Conservation (phyloP, 64 coral and sea anemone genomes). For the Platygyra sinensis region DNA sequence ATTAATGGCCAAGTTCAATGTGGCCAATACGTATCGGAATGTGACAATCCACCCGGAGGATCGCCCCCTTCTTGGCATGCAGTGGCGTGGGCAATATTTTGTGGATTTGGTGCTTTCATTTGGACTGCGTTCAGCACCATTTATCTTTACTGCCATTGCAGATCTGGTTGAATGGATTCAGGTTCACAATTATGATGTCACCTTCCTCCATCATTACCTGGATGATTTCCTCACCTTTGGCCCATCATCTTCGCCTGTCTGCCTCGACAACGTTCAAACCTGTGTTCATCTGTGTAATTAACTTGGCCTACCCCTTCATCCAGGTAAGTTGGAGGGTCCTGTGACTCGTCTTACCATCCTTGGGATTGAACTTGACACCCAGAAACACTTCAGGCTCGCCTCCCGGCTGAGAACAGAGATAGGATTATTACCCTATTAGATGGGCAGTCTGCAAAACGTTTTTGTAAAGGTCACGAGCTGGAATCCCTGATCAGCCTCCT, state of each 20-base stretch:
- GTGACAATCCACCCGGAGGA: too few species aligned
- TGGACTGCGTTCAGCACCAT: too few species aligned
- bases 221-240: too few species aligned
- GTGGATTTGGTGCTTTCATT: slow-evolving; percentile 43
- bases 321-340: slow-evolving; percentile 56
- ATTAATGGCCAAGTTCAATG: slow-evolving; percentile 59
- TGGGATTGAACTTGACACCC: slow-evolving; percentile 70
- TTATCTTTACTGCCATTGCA: too few species aligned
- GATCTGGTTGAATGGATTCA: too few species aligned
- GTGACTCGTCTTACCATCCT: too few species aligned
- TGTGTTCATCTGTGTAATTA: background rate
- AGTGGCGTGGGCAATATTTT: slow-evolving; percentile 26
- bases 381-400: background rate
- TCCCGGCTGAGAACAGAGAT: slow-evolving; percentile 37
- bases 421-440: background rate
- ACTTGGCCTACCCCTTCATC: slow-evolving; percentile 8
- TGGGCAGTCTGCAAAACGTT: background rate
- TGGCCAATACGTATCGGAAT: too few species aligned
- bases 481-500: too few species aligned
- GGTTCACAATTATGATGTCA: too few species aligned
- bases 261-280: background rate
- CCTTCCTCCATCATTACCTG: too few species aligned
- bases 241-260: too few species aligned
- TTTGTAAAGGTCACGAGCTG: background rate
- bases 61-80: slow-evolving; percentile 18